phyloP scores from a whole-genome alignment of 2,113 vertebrate species.

The Cololabis saira region DNA sequence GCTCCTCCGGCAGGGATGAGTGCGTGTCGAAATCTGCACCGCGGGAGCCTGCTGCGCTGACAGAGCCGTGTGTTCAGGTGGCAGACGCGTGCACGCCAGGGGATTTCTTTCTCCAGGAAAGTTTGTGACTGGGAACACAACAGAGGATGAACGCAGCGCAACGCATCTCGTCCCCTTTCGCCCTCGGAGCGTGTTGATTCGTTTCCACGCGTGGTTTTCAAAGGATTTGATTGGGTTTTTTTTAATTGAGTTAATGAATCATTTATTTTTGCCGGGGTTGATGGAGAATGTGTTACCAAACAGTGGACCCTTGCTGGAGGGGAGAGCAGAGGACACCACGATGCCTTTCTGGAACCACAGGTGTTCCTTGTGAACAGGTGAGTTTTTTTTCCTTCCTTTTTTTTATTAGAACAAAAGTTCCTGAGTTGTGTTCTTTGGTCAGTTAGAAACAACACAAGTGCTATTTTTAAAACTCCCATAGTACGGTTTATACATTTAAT shows the following conservation, averaged over 20 bases:
- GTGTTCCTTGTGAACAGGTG: slow-evolving; percentile 62
- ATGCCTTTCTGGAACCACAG: slow-evolving; percentile 61
- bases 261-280: no score
- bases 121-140: slow-evolving; percentile 41
- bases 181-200: slow-evolving; percentile 13
- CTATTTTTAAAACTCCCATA: no score
- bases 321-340: slow-evolving; percentile 40
- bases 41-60: slow-evolving; percentile 13
- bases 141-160: slow-evolving; percentile 41
- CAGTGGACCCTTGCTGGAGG: slow-evolving; percentile 45
- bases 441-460: no score
- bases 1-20: neutral
- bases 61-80: slow-evolving; percentile 2
- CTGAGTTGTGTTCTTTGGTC: no score
- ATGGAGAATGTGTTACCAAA: slow-evolving; percentile 53
- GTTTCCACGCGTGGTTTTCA: neutral
- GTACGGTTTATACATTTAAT: no score
- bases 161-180: neutral
- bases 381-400: neutral
- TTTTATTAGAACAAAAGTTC: neutral
- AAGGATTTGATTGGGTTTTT: no score
- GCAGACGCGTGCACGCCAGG: neutral
- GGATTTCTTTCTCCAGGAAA: slow-evolving; percentile 29
- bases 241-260: no score
- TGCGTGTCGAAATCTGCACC: neutral